Base-by-base conservation (phyloP, 2,113 vertebrate genomes). In the Xiphophorus hellerii region DNA sequence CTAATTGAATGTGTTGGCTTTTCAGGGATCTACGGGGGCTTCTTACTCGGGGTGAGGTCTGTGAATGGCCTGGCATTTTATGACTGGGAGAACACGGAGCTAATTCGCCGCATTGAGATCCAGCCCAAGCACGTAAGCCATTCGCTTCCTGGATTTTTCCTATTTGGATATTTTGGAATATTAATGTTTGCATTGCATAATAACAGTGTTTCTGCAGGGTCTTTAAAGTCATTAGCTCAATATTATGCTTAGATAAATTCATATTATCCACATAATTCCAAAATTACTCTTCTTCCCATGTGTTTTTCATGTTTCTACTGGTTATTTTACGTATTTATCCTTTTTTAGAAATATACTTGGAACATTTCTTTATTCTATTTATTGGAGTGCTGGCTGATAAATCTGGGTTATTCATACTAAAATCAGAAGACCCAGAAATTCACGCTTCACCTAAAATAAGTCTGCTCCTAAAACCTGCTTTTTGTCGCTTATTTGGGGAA, bases 101-200 rank as follows among this genome's bases (percentile, higher is more conserved):
- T 99, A 80, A 94, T 99, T 82, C 96, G 98, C 71, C 97, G 98
- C 87, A 98, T 99, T 85, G 98, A 99, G 93, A 99, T 99, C 88
- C 98, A 99, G 86, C 98, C 98, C 74, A 99, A 99, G 91, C 96
- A 99, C 0, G 98, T 99, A 82, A 94, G 96, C 72, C 3, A 48
- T 66, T 61, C 31, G n/a, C 27, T n/a, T 28, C 27, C n/a, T 27
- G 13, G 11, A 25, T 33, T 30, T n/a, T 7, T 0, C 31, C 11
- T 62, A 22, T 27, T 25, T 62, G 3, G 17, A 71, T 10, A 5
- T 70, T n/a, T 5, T 35, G 48, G n/a, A 14, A 35, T n/a, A 42
- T 42, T 37, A 12, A 9, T 25, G 20, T n/a, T 58, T 58, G 22
- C 51, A 58, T 58, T 58, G 3, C 3, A 58, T 58, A 20, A 58